A percentile compares a stretch with the other conserved stretches of the same genome.
Conservation (phyloP, 2,888 invertebrate genomes). For the Drosophila setosimentum region DNA sequence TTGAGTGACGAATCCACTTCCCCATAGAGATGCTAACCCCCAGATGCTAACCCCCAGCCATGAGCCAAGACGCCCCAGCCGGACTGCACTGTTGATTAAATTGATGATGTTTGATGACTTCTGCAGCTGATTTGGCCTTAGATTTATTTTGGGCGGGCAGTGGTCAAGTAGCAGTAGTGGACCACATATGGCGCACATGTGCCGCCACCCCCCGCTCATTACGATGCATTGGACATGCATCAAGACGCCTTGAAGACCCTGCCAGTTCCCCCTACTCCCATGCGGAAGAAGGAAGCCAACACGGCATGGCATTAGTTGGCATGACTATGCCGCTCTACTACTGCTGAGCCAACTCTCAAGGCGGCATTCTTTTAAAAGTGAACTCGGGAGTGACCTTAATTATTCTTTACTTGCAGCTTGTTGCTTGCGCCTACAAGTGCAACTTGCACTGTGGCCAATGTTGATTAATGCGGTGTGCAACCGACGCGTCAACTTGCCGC, state of each 20-base stretch:
- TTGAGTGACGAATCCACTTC: conserved; percentile 17
- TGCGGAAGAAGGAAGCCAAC: conserved; percentile 37
- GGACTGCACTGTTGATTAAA: conserved; percentile 75
- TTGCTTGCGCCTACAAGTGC: conserved; percentile 28
- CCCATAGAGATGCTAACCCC: conserved; percentile 1
- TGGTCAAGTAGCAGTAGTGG: conserved; percentile 42
- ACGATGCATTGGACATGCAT: conserved; percentile 82
- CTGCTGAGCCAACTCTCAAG: conserved; percentile 18
- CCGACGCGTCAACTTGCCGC: conserved; percentile 50
- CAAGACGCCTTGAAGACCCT: conserved; percentile 69
- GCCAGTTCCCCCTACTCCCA: background rate
- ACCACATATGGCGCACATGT: conserved; percentile 76
- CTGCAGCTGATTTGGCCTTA: conserved; percentile 77
- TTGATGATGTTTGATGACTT: conserved; percentile 84
- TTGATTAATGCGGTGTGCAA: conserved; percentile 67
- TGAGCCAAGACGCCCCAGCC: conserved; percentile 34
- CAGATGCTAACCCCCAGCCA: conserved; percentile 3
- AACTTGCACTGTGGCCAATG: conserved; percentile 64
- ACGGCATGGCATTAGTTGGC: conserved; percentile 48
- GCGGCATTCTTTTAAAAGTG: conserved; percentile 67
- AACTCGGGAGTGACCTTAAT: conserved; percentile 73
- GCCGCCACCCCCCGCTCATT: conserved; percentile 78
- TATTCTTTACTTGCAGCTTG: conserved; percentile 59
- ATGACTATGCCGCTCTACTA: conserved; percentile 51
- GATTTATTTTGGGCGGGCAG: conserved; percentile 40